Evolutionary conservation across 2,888 invertebrate genomes (phyloP), one percentile per base, ranked within the genome.

Genomic region (Corbicula japonica): DNA sequence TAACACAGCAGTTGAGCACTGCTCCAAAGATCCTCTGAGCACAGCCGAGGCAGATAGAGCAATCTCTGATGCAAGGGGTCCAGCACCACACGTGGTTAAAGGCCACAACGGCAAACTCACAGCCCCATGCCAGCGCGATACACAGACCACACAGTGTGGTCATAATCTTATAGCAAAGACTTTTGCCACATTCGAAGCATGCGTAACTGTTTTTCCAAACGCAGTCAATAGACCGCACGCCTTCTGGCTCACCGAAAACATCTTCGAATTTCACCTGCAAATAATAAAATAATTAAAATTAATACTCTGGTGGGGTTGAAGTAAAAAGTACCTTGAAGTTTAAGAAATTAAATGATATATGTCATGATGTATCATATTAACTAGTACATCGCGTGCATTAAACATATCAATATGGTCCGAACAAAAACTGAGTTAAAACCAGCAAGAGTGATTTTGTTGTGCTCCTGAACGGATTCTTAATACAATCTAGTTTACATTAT

Each of bases 151-250:
- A 94, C 26, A 96, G 87, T 58, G 96, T 95, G 0, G 96, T 95
- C 50, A 96, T 94, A 61, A 95, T 91, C n/a, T 95, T 95, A 94
- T 96, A 96, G 92, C 96, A 96, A 92, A 95, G 95, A 92, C 95
- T 95, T 85, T 95, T 95, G 23, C 96, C 95, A 85, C 95, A 94
- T 58, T 95, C 94, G 94, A 96, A 96, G 92, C 96, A 87, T n/a
- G 48, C 74, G 87, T 95, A 94, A 88, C 96, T 95, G 60, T 95
- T 93, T 10, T 95, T 94, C 96, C 96, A 96, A 52, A 96, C 95
- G 92, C 96, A 96, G 91, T 96, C 96, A 0, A 96, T 81, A 62
- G 85, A 86, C 38, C 85, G 87, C 15, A 85, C 80, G 8, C 87
- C 89, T 26, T 89, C 89, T 0, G 90, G 90, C 66, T 91, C 91